Evolutionary conservation across 64 coral and sea anemone species (phyloP), one percentile per base, ranked within the genome.

Genomic region (Trachythela sp.): DNA sequence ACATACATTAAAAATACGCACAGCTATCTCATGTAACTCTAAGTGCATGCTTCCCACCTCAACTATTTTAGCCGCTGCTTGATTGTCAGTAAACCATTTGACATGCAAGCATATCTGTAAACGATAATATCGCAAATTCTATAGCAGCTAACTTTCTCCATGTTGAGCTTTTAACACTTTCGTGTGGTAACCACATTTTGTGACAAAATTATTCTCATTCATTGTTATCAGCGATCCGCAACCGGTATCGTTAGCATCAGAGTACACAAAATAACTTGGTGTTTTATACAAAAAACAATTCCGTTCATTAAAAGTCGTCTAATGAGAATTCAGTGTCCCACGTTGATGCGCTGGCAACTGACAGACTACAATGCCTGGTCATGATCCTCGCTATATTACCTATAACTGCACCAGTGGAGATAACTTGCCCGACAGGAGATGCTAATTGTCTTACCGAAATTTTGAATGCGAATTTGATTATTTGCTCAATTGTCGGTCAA

Each of bases 341-440:
- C 4, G 9, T 80, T 5, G 30, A 35, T 11, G 75, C 75, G 35
- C 75, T 80, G 4, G 75, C 31, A 30, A 80, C 75, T 13, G 75
- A 34, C 75, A 80, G 31, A 35, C 30, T 36, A 36, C 75, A 80
- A 39, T 80, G 75, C 75, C 0, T 36, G 4, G 75, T 80, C 75
- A 80, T 80, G 0, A 80, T 36, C 9, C 13, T n/a, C 0, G 75
- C 75, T 0, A 80, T 80, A 80, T 83, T 89, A 32, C 77, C 43
- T 22, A 83, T 54, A 48, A 89, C 77, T 39, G 68, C 4, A 2
- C 84, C 90, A 36, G 90, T 92, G 72, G 90, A 86, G 39, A 86
- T 92, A 88, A 88, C 88, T 84, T 92, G 86, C 43, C 91, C 91
- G 38, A 72, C 80, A 51, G 88, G 83, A 75, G 91, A 88, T 68